phyloP scores from a whole-genome alignment of 2,113 vertebrate species.

The Acanthochromis polyacanthus region DNA sequence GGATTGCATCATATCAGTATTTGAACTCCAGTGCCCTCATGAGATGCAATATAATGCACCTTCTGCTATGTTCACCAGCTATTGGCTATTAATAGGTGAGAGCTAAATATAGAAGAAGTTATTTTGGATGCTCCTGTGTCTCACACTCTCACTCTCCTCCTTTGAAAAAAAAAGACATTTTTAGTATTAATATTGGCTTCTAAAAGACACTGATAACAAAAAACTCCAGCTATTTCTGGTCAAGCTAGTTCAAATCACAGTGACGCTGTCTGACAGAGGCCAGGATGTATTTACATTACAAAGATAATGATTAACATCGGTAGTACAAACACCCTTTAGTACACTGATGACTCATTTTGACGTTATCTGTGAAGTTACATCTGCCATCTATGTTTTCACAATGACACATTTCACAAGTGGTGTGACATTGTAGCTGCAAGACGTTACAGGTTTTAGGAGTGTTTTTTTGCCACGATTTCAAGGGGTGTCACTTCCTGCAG shows the following conservation, averaged over 20 bases:
- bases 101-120: slow-evolving; percentile 43
- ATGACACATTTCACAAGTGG: too few species aligned
- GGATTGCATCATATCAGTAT: slow-evolving; percentile 14
- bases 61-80: slow-evolving; percentile 10
- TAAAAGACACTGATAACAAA: not conserved
- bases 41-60: slow-evolving; percentile 1
- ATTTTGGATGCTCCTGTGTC: slow-evolving; percentile 22
- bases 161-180: slow-evolving; percentile 8
- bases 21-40: slow-evolving; percentile 36
- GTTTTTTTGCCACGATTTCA: too few species aligned
- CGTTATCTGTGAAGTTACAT: too few species aligned
- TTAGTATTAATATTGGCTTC: not conserved
- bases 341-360: not conserved
- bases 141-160: not conserved
- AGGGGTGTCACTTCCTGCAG: too few species aligned
- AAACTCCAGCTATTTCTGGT: too few species aligned
- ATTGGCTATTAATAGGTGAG: slow-evolving; percentile 35
- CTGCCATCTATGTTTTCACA: not conserved
- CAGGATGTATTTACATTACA: too few species aligned
- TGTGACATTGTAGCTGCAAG: too few species aligned
- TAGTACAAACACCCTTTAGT: not conserved
- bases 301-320: not conserved
- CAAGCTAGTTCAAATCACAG: not conserved
- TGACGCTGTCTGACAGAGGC: not conserved
- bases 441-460: too few species aligned